phyloP scores from a whole-genome alignment of 2,888 invertebrate genomes.

The Octodonta nipae region DNA sequence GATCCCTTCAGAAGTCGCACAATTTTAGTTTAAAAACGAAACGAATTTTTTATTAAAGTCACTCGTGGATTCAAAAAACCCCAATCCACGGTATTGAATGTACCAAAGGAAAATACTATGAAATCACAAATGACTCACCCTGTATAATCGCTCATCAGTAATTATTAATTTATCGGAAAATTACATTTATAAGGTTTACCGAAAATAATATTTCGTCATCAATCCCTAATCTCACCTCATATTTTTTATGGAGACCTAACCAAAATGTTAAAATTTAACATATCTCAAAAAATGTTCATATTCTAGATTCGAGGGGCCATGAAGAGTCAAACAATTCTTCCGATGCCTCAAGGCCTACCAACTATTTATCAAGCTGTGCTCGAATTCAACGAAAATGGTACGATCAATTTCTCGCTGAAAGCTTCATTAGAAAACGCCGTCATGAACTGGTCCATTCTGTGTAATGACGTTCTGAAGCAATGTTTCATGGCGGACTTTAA shows the following conservation, averaged over 20 bases:
- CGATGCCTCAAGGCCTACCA: slow-evolving; percentile 69
- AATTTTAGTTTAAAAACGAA: no score
- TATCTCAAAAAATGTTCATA: neutral
- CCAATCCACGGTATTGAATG: no score
- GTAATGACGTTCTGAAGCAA: slow-evolving; percentile 61
- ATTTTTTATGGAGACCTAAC: no score
- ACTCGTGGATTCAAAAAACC: no score
- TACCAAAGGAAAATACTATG: no score
- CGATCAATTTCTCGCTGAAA: slow-evolving; percentile 56
- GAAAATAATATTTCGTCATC: no score
- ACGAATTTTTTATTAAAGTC: no score
- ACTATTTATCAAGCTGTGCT: slow-evolving; percentile 49
- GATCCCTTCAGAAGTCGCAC: no score
- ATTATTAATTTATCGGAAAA: neutral
- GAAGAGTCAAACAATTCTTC: slow-evolving; percentile 71
- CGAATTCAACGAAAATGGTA: slow-evolving; percentile 37
- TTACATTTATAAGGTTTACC: no score
- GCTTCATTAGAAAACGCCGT: slow-evolving; percentile 73
- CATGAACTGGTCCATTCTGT: slow-evolving; percentile 65
- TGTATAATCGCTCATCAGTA: no score
- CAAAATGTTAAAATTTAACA: slow-evolving; percentile 1
- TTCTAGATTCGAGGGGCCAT: slow-evolving; percentile 60
- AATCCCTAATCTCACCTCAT: neutral
- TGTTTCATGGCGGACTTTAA: slow-evolving; percentile 51
- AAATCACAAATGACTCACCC: no score